These are phyloP conservation scores for Netelia virgata DNA, from an alignment of 2,888 invertebrate genomes.

Conservation along the genomic window DNA sequence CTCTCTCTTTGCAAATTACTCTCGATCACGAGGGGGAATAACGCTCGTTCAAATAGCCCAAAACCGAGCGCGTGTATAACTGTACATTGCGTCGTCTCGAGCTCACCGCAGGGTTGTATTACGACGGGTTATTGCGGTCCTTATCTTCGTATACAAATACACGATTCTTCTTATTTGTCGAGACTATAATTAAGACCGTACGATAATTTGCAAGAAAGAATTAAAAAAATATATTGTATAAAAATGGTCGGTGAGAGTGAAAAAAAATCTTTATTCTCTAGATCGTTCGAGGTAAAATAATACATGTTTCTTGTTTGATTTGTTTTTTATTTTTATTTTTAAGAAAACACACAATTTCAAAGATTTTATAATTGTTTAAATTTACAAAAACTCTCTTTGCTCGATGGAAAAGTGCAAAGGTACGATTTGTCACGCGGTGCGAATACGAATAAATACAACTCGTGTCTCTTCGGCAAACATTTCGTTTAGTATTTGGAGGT, in stretches of 20 bases:
- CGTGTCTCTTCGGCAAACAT: not conserved
- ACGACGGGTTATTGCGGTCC: not conserved
- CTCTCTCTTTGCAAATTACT: not conserved
- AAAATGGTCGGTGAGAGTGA: not conserved
- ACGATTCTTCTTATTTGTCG: not conserved
- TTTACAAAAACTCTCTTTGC: not conserved
- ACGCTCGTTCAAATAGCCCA: conserved; percentile 2
- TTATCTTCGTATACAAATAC: not conserved
- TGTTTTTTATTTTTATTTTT: not conserved
- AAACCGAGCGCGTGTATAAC: not conserved
- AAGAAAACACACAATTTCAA: conserved; percentile 1
- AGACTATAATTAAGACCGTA: not conserved
- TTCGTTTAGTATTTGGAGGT: not conserved
- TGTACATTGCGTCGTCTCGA: not conserved
- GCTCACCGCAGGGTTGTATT: not conserved
- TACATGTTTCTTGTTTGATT: too few relatives aligned
- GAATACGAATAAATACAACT: not conserved
- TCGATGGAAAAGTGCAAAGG: not conserved
- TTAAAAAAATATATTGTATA: not conserved
- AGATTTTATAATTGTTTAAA: too few relatives aligned
- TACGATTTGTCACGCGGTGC: not conserved
- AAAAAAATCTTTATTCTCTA: not conserved
- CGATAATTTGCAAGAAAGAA: not conserved
- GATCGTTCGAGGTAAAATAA: not conserved
- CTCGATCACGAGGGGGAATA: conserved; percentile 1